Base-by-base conservation (phyloP, 64 coral and sea anemone species). In the Cladopsammia gracilis region DNA sequence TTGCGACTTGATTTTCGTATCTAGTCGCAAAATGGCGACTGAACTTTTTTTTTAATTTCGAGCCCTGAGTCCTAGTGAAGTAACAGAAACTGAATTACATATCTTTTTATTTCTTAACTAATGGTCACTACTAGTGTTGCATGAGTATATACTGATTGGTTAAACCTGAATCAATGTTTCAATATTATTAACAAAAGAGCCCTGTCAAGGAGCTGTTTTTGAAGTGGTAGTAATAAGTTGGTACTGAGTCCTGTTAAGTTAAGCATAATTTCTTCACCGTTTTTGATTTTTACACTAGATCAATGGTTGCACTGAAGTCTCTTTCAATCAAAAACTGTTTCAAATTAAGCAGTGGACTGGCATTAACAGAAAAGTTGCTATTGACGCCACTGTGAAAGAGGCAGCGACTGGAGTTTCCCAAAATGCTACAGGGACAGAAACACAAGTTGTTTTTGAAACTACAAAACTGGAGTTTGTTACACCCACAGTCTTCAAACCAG, bases 231-330 rank as follows among this genome's bases (percentile, higher is more conserved):
- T 34, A 34, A 34, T 34, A 34, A 34, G 34, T 57, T 57, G 7
- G n/a, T 6, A 25, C 25, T 10, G 11, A 25, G 5, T 23, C 34
- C 34, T 6, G 10, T 0, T 16, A 64, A 16, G 5, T 25, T 5
- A n/a, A n/a, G n/a, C n/a, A n/a, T 25, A 69, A 16, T 4, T 0
- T 72, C 45, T 13, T 6, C 53, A 19, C 25, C 71, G 62, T 4
- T 24, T 88, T 65, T 12, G 45, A 0, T 70, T 47, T 57, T 56
- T 56, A 10, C n/a, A n/a, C n/a, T 20, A 98, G 96, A 89, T 98
- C 44, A 95, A 82, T 52, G 96, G 96, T 42, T 98, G 96, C 64
- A 67, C 58, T 45, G 93, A 95, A 24, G 83, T 96, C 46, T 89
- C 74, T 8, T 8, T 90, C 20, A 90, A 7, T 44, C 76, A 54